Evolutionary conservation across 35 echinoderm and acorn worm genomes (phyloP), one percentile per base, ranked within the genome.

Genomic region (Apostichopus californicus): DNA sequence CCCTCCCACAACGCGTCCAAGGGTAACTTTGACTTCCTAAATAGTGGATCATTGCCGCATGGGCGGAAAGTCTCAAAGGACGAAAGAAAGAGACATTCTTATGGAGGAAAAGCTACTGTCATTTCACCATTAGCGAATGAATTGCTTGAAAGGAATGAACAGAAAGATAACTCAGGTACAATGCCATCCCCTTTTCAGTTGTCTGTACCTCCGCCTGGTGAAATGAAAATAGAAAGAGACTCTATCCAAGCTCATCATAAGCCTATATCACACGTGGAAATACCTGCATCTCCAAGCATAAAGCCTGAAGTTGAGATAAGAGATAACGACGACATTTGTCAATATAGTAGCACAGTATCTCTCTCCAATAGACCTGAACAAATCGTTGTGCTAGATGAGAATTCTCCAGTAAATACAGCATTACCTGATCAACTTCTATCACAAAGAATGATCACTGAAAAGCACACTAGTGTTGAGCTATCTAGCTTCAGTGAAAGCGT

Each of bases 221-320:
- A 85, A 21, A 85, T 85, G 81, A 85, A 85, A 25, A 85, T 85
- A 55, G 81, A 85, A 10, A 57, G 81, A 21, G 81, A 25, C 10
- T 23, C 55, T n/a, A 17, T 25, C 54, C 85, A 53, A 82, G 4
- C 3, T 4, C 80, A 15, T 18, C 80, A 82, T 26, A 26, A 53
- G 23, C 80, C 14, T 34, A 8, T 13, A 18, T 14, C 80, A 4
- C 8, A 20, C 46, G 10, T 8, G 12, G 46, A 55, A 55, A 82
- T 55, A 57, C 11, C 34, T 6, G 14, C 28, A 52, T 24, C 15
- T 14, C 80, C 80, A 0, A 82, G 5, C 80, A 82, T 75, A 22
- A 26, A 1, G 46, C 34, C 55, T 8, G 55, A 5, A 55, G 80
- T 61, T 5, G 3, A 8, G 8, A 61, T 61, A 61, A 12, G 7